phyloP scores from a whole-genome alignment of 2,113 vertebrate species.

The Zosterops hypoxanthus region DNA sequence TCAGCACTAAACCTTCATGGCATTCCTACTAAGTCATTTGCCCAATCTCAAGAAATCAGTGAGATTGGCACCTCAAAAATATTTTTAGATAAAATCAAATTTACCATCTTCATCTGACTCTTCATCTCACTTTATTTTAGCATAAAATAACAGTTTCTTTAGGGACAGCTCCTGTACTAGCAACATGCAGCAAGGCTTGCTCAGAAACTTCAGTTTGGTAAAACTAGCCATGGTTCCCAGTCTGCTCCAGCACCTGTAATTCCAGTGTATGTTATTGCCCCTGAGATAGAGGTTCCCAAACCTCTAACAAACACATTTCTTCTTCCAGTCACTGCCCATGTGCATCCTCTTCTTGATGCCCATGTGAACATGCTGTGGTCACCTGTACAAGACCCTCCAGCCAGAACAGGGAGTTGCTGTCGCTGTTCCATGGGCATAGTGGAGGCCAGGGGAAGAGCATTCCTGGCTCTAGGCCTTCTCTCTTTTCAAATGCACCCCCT shows the following conservation, averaged over 20 bases:
- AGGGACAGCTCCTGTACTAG: background rate
- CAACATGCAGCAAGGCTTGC: background rate
- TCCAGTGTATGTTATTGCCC: fast-evolving
- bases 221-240: background rate
- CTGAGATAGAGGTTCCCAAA: background rate
- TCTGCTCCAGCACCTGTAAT: background rate
- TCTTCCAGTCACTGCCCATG: background rate
- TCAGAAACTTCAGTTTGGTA: background rate
- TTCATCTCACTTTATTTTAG: background rate
- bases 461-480: background rate
- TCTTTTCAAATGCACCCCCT: background rate
- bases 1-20: background rate
- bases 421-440: background rate
- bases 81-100: background rate
- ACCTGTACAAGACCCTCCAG: background rate
- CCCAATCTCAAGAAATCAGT: background rate
- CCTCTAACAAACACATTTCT: background rate
- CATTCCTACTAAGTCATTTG: background rate
- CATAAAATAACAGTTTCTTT: background rate
- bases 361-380: fast-evolving
- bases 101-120: background rate
- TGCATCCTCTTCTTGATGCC: background rate
- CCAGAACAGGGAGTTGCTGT: fast-evolving
- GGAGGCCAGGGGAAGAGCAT: background rate
- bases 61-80: background rate